These are phyloP conservation scores for Neotragus pygmaeus DNA, from an alignment of 2,113 vertebrate species.

Conservation along the genomic window DNA sequence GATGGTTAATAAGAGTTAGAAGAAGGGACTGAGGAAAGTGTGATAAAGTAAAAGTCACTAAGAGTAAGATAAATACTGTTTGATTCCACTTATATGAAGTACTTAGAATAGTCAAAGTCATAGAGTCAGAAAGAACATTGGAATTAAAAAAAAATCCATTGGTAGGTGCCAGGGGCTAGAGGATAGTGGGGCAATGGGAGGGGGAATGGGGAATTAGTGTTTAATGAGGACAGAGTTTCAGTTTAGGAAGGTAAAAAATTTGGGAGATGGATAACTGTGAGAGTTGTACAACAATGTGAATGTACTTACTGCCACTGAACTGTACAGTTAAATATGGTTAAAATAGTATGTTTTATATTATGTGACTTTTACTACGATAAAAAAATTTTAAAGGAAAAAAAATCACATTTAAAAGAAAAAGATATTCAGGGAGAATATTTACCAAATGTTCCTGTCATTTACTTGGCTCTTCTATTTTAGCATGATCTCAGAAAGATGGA, in stretches of 20 bases:
- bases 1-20: background rate
- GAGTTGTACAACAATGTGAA: background rate
- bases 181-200: background rate
- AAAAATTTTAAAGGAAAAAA: background rate
- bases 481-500: background rate
- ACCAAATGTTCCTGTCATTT: background rate
- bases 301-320: background rate
- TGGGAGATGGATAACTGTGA: background rate
- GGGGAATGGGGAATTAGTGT: background rate
- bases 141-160: background rate
- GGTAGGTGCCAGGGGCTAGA: background rate
- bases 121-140: background rate
- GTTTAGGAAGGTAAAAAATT: background rate
- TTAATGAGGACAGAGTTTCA: background rate
- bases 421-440: background rate
- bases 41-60: background rate
- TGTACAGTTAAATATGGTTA: background rate
- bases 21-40: background rate
- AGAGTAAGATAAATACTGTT: background rate
- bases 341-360: background rate
- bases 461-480: background rate
- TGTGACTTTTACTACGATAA: background rate
- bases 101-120: background rate
- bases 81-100: background rate
- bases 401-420: background rate